A percentile compares a stretch with the other conserved stretches of the same genome.
These are phyloP conservation scores for Orius laevigatus DNA, from an alignment of 1,140 invertebrate species.

Conservation along the genomic window DNA sequence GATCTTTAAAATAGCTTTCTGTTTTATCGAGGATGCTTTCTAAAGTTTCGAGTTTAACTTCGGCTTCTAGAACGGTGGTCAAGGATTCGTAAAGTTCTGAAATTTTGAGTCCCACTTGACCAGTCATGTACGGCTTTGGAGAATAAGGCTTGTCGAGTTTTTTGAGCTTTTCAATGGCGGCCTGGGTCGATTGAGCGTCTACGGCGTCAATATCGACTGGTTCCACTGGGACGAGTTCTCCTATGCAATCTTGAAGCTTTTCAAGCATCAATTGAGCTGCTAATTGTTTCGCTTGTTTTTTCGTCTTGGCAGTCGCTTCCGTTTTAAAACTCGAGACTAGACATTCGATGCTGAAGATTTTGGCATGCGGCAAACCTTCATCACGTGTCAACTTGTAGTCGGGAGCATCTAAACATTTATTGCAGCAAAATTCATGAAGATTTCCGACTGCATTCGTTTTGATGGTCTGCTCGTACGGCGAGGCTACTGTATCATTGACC, in stretches of 20 bases:
- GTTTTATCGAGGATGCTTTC: background rate
- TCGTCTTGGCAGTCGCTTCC: constrained; percentile 32
- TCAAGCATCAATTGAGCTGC: constrained; percentile 35
- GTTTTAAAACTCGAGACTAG: constrained; percentile 39
- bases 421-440: constrained; percentile 35
- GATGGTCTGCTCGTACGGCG: constrained; percentile 18
- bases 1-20: too few species aligned
- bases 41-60: background rate
- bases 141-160: too few species aligned
- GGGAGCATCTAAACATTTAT: constrained; percentile 42
- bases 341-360: constrained; percentile 49
- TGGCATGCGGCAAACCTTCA: constrained; percentile 51
- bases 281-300: constrained; percentile 38
- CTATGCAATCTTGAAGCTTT: constrained; percentile 21
- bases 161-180: background rate
- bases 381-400: constrained; percentile 43
- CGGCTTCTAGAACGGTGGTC: background rate
- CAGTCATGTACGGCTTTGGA: background rate
- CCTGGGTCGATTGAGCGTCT: background rate
- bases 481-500: constrained; percentile 10
- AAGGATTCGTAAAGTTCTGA: background rate
- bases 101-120: background rate
- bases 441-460: constrained; percentile 21
- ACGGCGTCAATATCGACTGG: background rate
- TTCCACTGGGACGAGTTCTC: background rate